These are phyloP conservation scores for Garrulus glandarius DNA, from an alignment of 2,797 vertebrate genomes.

Conservation along the genomic window DNA sequence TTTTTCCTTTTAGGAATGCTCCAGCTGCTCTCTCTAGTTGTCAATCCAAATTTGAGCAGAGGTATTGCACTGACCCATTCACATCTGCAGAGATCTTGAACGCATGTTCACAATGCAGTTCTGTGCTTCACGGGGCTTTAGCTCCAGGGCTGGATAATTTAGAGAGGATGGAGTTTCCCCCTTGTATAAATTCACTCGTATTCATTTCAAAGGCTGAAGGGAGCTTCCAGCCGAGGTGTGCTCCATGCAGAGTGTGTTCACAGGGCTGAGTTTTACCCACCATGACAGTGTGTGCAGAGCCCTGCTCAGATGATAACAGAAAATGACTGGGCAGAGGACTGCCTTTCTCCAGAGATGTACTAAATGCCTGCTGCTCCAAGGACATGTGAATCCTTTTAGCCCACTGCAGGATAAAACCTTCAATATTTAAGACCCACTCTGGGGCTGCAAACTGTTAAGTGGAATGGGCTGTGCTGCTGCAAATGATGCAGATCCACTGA, in stretches of 20 bases:
- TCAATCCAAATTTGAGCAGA: background rate
- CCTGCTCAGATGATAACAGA: conserved; percentile 12
- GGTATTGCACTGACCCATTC: background rate
- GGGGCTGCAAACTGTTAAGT: background rate
- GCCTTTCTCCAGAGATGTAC: conserved; percentile 9
- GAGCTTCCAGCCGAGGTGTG: background rate
- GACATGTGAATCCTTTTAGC: conserved; percentile 22
- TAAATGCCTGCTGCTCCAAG: conserved; percentile 15
- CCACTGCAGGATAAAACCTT: background rate
- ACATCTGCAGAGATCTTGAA: background rate
- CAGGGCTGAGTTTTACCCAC: background rate
- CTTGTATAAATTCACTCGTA: background rate
- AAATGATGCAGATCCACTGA: background rate
- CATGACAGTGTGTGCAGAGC: background rate
- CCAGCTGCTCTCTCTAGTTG: background rate
- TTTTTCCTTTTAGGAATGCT: background rate
- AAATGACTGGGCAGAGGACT: background rate
- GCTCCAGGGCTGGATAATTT: background rate
- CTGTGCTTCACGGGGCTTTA: background rate
- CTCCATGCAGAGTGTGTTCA: background rate
- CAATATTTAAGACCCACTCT: conserved; percentile 32
- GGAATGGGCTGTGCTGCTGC: background rate
- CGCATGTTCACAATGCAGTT: background rate
- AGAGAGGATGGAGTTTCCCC: background rate
- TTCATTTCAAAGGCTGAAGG: background rate